A percentile compares a stretch with the other conserved stretches of the same genome.
Conservation (phyloP, 2,797 vertebrate species). For the Sebastes alutus region DNA sequence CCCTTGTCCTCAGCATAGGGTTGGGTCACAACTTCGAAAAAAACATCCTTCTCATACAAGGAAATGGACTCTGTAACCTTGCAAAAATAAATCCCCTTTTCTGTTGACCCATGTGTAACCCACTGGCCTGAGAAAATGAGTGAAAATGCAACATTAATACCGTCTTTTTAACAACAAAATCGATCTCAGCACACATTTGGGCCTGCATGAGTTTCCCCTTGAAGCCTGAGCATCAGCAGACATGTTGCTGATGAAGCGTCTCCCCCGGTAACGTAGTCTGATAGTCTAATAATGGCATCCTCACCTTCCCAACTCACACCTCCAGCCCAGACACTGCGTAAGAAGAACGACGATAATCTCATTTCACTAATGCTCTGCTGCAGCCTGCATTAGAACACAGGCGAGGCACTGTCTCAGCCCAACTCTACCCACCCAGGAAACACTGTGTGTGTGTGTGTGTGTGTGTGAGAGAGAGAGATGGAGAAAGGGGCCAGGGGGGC, state of each 20-base stretch:
- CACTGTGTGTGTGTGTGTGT: slow-evolving; percentile 27
- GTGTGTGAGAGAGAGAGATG: slow-evolving; percentile 27
- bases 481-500: slow-evolving; percentile 60
- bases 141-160: not conserved
- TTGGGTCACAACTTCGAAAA: slow-evolving; percentile 26
- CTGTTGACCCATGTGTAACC: not conserved
- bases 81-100: not conserved
- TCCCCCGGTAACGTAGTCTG: slow-evolving; percentile 34
- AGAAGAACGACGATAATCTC: slow-evolving; percentile 81
- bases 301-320: slow-evolving; percentile 73
- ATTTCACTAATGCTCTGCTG: slow-evolving; percentile 84
- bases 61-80: slow-evolving; percentile 18
- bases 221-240: slow-evolving; percentile 10
- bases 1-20: slow-evolving; percentile 29
- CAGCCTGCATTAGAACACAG: slow-evolving; percentile 76
- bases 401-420: slow-evolving; percentile 73
- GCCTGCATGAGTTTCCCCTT: not conserved
- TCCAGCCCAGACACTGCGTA: slow-evolving; percentile 78
- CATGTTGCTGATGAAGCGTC: slow-evolving; percentile 41
- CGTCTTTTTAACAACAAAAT: not conserved
- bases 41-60: slow-evolving; percentile 20
- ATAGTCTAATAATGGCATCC: slow-evolving; percentile 69
- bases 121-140: not conserved
- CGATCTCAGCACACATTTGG: not conserved
- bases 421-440: slow-evolving; percentile 67